Conservation (phyloP, 2,113 vertebrate genomes). For the Okapia johnstoni region DNA sequence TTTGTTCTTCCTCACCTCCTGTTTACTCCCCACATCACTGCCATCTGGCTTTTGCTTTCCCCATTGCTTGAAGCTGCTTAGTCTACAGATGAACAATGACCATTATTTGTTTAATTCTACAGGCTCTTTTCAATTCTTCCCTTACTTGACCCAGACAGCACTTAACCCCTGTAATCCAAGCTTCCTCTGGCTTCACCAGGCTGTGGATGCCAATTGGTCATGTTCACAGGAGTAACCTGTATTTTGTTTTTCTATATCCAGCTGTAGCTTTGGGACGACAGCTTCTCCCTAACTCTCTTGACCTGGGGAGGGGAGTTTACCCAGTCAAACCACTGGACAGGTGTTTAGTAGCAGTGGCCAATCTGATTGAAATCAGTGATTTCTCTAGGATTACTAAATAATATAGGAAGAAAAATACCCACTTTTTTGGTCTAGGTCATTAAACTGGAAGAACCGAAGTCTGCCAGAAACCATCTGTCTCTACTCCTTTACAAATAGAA, state of each 20-base stretch:
- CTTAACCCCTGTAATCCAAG: background rate
- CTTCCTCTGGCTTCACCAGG: background rate
- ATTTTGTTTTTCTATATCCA: background rate
- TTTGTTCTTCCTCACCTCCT: background rate
- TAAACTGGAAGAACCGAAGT: background rate
- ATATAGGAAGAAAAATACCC: background rate
- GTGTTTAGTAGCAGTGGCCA: background rate
- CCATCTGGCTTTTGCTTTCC: background rate
- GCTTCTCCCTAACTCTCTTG: background rate
- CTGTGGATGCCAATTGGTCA: background rate
- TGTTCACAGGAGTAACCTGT: background rate
- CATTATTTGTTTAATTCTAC: background rate
- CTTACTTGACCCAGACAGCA: background rate
- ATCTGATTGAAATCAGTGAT: background rate
- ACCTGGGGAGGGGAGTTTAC: background rate
- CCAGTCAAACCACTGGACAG: background rate
- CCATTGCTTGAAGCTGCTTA: background rate
- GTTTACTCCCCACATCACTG: background rate
- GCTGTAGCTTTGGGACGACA: background rate
- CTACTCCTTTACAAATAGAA: background rate
- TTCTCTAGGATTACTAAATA: background rate
- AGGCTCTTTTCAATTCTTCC: background rate
- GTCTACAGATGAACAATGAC: background rate
- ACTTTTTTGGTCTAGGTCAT: background rate
- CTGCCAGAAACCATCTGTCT: background rate